Conservation (phyloP, 2,888 invertebrate genomes). For the Phlogophora meticulosa region DNA sequence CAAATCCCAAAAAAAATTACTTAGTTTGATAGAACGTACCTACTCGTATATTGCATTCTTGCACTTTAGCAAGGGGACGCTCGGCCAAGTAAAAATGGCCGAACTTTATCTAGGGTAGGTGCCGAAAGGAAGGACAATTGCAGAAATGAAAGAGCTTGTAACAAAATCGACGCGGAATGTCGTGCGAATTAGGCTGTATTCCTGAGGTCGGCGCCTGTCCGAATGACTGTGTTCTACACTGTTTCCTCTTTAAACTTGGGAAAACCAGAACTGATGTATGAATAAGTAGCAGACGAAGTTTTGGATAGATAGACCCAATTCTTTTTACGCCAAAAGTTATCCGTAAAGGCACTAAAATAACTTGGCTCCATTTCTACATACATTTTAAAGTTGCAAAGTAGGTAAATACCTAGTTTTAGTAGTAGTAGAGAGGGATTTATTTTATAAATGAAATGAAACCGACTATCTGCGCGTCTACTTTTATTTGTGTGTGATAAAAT, state of each 20-base stretch:
- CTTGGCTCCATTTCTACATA: constrained; percentile 31
- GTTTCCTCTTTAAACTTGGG: not conserved
- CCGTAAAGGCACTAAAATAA: constrained; percentile 25
- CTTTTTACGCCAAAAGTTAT: constrained; percentile 30
- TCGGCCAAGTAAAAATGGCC: constrained; percentile 17
- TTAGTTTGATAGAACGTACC: not conserved
- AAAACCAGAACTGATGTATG: not conserved
- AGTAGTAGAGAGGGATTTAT: constrained; percentile 20
- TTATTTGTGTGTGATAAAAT: constrained; percentile 65
- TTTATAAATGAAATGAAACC: constrained; percentile 24
- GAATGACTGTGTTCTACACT: not conserved
- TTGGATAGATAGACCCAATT: constrained; percentile 6
- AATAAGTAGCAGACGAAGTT: constrained; percentile 4
- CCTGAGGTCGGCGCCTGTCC: not conserved
- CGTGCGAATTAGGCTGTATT: constrained; percentile 1
- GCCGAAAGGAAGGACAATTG: constrained; percentile 20
- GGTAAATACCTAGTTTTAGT: constrained; percentile 28
- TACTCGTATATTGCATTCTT: not conserved
- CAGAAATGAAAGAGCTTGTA: constrained; percentile 9
- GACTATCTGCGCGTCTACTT: constrained; percentile 39
- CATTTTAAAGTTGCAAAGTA: constrained; percentile 44
- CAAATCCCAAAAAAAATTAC: not conserved
- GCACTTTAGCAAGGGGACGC: not conserved
- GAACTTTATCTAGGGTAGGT: constrained; percentile 28
- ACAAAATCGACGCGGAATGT: constrained; percentile 23